A percentile compares a stretch with the other conserved stretches of the same genome.
phyloP scores from a whole-genome alignment of 2,888 invertebrate genomes.

The Callyntrura guangdongensis region DNA sequence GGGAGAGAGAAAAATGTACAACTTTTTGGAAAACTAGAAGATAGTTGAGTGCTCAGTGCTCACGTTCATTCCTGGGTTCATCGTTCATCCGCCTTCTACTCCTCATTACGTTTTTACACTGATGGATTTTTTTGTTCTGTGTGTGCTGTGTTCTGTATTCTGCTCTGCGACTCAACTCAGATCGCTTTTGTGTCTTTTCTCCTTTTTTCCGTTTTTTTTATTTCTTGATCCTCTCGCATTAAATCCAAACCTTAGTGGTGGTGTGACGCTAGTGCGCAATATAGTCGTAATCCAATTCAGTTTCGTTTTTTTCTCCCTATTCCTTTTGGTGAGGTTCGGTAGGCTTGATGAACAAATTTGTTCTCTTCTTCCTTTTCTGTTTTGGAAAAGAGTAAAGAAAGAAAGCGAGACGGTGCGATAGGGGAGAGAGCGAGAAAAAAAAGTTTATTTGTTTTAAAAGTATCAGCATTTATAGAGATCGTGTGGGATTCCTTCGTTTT shows the following conservation, averaged over 20 bases:
- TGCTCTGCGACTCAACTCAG: not conserved
- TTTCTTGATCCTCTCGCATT: not conserved
- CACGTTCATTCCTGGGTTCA: constrained; percentile 11
- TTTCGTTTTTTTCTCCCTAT: too few species aligned
- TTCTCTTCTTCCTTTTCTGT: too few species aligned
- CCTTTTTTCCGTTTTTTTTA: constrained; percentile 5
- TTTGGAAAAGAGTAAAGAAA: constrained; percentile 11
- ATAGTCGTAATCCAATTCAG: not conserved
- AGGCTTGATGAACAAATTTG: constrained; percentile 14
- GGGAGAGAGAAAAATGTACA: constrained; percentile 6
- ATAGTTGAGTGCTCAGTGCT: not conserved
- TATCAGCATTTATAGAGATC: constrained; percentile 8
- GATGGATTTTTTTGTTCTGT: constrained; percentile 18
- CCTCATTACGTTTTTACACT: constrained; percentile 36
- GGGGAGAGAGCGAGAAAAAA: not conserved
- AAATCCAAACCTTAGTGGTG: too few species aligned
- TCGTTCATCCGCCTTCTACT: constrained; percentile 1
- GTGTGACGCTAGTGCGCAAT: constrained; percentile 16
- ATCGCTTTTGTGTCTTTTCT: not conserved
- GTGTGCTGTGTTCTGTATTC: too few species aligned
- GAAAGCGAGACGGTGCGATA: too few species aligned
- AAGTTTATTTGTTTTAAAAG: constrained; percentile 68
- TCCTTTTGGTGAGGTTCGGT: not conserved
- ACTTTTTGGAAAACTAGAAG: constrained; percentile 36
- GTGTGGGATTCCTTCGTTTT: constrained; percentile 44